Percentiles rank a stretch among this genome's conserved stretches.
Evolutionary conservation across 2,797 vertebrate genomes (phyloP).

Genomic region (Martes flavigula): DNA sequence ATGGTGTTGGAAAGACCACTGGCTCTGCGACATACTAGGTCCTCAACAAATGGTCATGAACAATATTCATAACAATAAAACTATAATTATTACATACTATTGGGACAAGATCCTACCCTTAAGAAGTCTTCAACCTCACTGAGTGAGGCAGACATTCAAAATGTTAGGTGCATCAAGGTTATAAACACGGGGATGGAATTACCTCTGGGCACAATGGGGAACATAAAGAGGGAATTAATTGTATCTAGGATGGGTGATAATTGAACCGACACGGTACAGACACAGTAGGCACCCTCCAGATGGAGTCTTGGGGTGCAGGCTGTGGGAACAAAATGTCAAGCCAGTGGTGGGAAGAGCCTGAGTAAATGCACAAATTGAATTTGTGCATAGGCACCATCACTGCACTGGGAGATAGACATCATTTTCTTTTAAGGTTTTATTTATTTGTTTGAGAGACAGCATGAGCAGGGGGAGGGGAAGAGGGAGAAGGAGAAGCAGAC

Average conservation of each 20-base stretch:
- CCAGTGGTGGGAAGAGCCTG: background rate
- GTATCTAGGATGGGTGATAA: background rate
- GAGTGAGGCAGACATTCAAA: background rate
- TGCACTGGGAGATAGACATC: background rate
- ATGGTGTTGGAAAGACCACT: background rate
- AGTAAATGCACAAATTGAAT: background rate
- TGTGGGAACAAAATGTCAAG: background rate
- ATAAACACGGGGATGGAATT: background rate
- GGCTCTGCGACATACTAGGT: background rate
- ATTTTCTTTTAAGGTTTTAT: background rate
- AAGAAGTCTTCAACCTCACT: background rate
- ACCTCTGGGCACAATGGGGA: background rate
- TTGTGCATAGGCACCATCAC: background rate
- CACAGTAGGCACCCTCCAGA: background rate
- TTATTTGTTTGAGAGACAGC: background rate
- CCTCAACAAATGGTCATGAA: background rate
- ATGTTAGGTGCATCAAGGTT: background rate
- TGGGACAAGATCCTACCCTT: background rate
- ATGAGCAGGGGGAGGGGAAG: background rate
- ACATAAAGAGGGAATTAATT: background rate
- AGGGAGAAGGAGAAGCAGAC: background rate
- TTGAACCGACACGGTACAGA: background rate
- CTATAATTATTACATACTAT: background rate
- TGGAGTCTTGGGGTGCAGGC: background rate
- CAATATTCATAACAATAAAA: background rate